Conservation (phyloP, 2,797 vertebrate genomes). For the Podarcis siculus region DNA sequence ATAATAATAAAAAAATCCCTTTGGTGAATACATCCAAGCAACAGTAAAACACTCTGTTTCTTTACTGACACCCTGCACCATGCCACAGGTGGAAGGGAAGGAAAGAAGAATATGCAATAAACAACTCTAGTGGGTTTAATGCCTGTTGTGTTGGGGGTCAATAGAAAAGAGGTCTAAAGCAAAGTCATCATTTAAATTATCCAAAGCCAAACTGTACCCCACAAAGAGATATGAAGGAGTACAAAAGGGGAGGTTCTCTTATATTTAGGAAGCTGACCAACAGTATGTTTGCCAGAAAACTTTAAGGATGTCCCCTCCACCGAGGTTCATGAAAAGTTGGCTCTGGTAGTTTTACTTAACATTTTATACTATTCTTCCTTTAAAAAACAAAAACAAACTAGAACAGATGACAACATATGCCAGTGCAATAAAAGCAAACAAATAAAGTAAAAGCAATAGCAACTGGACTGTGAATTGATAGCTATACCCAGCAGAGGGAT, state of each 20-base stretch:
- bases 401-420: too few relatives aligned
- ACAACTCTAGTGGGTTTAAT: not conserved
- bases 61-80: not conserved
- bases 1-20: not conserved
- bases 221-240: not conserved
- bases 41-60: not conserved
- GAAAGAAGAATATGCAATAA: not conserved
- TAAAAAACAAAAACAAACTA: too few relatives aligned
- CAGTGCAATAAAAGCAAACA: too few relatives aligned
- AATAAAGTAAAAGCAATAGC: too few relatives aligned
- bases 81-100: not conserved
- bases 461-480: too few relatives aligned
- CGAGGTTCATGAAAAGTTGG: not conserved
- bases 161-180: not conserved
- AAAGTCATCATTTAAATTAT: not conserved
- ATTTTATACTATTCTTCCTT: too few relatives aligned
- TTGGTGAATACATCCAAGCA: not conserved
- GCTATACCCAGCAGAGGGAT: too few relatives aligned
- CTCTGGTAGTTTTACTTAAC: not conserved
- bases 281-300: not conserved
- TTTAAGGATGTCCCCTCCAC: not conserved
- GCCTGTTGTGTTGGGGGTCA: not conserved
- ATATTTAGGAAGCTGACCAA: not conserved
- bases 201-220: not conserved
- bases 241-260: not conserved